A percentile compares a stretch with the other conserved stretches of the same genome.
phyloP scores from a whole-genome alignment of 2,797 vertebrate genomes.

The Rhinichthys osculus region DNA sequence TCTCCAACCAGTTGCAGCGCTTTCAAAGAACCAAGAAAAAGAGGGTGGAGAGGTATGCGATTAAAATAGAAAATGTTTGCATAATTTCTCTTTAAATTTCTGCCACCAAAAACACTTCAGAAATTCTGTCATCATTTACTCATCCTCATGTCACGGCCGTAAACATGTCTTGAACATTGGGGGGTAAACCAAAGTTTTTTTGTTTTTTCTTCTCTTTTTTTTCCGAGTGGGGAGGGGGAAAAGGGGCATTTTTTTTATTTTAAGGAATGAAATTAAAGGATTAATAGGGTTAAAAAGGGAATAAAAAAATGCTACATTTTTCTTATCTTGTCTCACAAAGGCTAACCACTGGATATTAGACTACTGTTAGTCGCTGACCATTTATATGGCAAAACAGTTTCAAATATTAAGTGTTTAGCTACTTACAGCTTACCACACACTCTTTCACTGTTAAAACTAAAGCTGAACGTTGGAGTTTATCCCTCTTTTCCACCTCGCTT shows the following conservation, averaged over 20 bases:
- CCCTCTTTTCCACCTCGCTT: no score
- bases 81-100: background rate
- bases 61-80: background rate
- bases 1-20: slow-evolving; percentile 15
- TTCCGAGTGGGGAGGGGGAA: no score
- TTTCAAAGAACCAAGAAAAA: slow-evolving; percentile 43
- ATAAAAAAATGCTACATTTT: background rate
- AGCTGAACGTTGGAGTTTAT: background rate
- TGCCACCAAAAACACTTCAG: background rate
- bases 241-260: no score
- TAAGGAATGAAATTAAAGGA: background rate
- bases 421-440: background rate
- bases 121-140: background rate
- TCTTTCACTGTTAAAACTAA: background rate
- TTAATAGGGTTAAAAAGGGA: background rate
- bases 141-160: background rate
- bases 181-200: background rate
- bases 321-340: no score
- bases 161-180: background rate
- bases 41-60: slow-evolving; percentile 50
- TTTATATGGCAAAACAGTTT: background rate
- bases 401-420: background rate
- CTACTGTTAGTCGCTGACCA: background rate
- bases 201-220: no score
- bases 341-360: background rate